Evolutionary conservation across 2,888 invertebrate genomes (phyloP), one percentile per base, ranked within the genome.

Genomic region (Atrina japonica): DNA sequence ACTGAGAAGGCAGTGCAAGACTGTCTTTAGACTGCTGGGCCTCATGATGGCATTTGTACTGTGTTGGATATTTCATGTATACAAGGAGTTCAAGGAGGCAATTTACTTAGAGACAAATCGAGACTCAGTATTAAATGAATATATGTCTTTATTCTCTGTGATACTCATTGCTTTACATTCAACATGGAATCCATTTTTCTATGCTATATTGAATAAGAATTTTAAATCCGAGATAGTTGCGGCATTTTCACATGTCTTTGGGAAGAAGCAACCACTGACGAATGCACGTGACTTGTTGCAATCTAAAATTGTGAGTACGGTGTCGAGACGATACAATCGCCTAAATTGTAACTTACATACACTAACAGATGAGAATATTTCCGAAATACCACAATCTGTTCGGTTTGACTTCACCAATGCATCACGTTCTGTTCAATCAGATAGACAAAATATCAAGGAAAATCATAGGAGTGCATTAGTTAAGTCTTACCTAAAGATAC

Each of bases 111-210:
- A 6, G 18, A n/a, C 45, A 23, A 40, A 59, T 11, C 6, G 30
- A 29, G 29, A n/a, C 23, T 11, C 40, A 9, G 14, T n/a, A 21
- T 56, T 40, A 5, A 23, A 35, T 9, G 1, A 35, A 11, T 41
- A 67, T 47, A 43, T 67, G 35, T 49, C 59, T 14, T 49, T 35
- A 11, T 35, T 5, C 11, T 35, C 35, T 7, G 35, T 35, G 6
- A 5, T 35, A 7, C 11, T 35, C 6, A 35, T 52, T 40, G 29
- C 70, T 25, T 21, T 75, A n/a, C 66, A 73, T 41, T 67, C 72
- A n/a, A 55, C 66, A 11, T 61, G 74, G 6, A 80, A 80, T 66
- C 80, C 80, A 1, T 72, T 77, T 41, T 25, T 78, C 25, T 80
- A 80, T 50, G 80, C 77, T 7, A 68, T 80, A 9, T n/a, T 70